Percentiles rank a stretch among this genome's conserved stretches.
These are phyloP conservation scores for Pteronura brasiliensis DNA, from an alignment of 2,113 vertebrate species.

Conservation along the genomic window DNA sequence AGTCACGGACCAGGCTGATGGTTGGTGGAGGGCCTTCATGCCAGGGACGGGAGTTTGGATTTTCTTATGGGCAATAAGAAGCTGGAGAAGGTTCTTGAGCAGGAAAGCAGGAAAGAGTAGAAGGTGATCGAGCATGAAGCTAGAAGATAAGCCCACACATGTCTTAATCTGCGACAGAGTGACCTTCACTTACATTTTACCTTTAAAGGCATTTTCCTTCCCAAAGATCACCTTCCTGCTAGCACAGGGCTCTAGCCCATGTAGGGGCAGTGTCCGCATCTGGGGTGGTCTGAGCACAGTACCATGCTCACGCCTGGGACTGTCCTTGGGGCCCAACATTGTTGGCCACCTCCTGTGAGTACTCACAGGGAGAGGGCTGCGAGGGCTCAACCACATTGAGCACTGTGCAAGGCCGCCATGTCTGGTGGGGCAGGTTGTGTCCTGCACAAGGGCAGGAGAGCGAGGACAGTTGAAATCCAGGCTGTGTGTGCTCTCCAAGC, in stretches of 20 bases:
- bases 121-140: not conserved
- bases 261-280: not conserved
- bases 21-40: not conserved
- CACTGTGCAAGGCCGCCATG: fast-evolving
- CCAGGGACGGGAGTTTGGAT: not conserved
- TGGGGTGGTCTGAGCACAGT: not conserved
- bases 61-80: not conserved
- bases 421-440: not conserved
- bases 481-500: not conserved
- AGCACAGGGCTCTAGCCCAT: not conserved
- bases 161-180: not conserved
- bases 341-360: not conserved
- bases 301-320: not conserved
- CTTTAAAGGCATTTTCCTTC: not conserved
- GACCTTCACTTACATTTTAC: not conserved
- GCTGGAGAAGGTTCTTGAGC: not conserved
- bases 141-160: not conserved
- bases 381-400: no score
- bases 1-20: no score
- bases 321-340: not conserved
- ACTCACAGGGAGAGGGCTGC: not conserved
- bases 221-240: not conserved
- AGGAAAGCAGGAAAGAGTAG: not conserved
- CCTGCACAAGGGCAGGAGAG: not conserved
- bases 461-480: not conserved